Evolutionary conservation across 2,113 vertebrate species (phyloP), one percentile per base, ranked within the genome.

Genomic region (Archocentrus centrarchus): DNA sequence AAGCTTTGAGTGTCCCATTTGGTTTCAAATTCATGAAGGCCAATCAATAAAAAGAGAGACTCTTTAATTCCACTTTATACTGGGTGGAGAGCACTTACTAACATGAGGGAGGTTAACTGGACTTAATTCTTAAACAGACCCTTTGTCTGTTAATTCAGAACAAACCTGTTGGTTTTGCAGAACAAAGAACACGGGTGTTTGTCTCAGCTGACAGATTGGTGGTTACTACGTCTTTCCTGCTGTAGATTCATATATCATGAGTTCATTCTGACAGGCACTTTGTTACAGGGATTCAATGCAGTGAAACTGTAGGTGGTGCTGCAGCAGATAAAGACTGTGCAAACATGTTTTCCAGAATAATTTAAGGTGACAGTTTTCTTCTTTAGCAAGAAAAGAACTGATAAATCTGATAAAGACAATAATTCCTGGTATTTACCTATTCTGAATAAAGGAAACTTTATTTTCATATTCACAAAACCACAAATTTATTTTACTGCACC

Each of bases 321-420:
- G 75, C n/a, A 58, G 35, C 70, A 77, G 68, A 85, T 82, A 10
- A 47, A 76, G 41, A 32, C 66, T 53, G 11, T 68, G 5, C 64
- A 68, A 47, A 47, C 39, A 27, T 47, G 39, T 47, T 24, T 70
- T 70, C 41, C 41, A 47, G 13, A 47, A 47, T 47, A 5, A 15
- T 11, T 41, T 41, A 1, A 41, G 39, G 10, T 41, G 14, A 44
- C 41, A 53, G 50, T 50, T 50, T 53, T 7, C 44, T 4, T 15
- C 14, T 50, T 53, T 53, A 18, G 50, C 18, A 53, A 53, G 50
- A 53, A 53, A 50, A 17, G 15, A 50, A 50, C 47, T 17, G 15
- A 17, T 50, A 17, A 50, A 50, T 50, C 2, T 15, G 47, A 50
- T 6, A 44, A 13, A 13, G 27, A 50, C 14, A 50, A 17, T 17